Evolutionary conservation across 2,797 vertebrate species (phyloP).

Genomic region (Schizothorax lantsangensis): DNA sequence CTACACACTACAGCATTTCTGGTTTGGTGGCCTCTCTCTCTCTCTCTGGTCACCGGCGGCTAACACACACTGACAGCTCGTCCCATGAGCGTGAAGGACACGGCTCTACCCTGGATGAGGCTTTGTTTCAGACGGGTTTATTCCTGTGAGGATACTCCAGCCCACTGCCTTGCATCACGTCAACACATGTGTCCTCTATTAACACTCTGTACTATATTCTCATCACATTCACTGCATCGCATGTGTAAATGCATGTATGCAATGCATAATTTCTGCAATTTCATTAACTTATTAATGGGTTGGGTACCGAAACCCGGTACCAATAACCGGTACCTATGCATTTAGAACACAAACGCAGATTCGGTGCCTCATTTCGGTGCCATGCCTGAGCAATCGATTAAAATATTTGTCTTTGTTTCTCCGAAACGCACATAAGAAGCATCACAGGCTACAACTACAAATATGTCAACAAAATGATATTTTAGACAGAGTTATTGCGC

Average conservation of each 20-base stretch:
- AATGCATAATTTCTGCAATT: too few species aligned
- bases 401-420: too few species aligned
- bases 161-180: background rate
- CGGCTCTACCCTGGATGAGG: background rate
- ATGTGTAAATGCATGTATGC: background rate
- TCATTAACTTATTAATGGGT: too few species aligned
- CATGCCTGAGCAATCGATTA: too few species aligned
- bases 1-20: background rate
- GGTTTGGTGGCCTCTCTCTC: background rate
- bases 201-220: background rate
- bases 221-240: background rate
- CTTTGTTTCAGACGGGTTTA: background rate
- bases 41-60: background rate
- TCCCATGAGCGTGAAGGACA: slow-evolving; percentile 8
- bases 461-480: too few species aligned
- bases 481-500: too few species aligned
- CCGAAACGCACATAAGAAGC: too few species aligned
- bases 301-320: too few species aligned
- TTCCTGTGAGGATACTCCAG: background rate
- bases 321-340: too few species aligned
- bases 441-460: too few species aligned
- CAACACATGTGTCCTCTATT: background rate
- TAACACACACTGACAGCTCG: background rate
- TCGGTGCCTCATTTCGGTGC: too few species aligned
- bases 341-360: too few species aligned